Evolutionary conservation across 2,113 vertebrate species (phyloP).

Genomic region (Furnarius figulus): DNA sequence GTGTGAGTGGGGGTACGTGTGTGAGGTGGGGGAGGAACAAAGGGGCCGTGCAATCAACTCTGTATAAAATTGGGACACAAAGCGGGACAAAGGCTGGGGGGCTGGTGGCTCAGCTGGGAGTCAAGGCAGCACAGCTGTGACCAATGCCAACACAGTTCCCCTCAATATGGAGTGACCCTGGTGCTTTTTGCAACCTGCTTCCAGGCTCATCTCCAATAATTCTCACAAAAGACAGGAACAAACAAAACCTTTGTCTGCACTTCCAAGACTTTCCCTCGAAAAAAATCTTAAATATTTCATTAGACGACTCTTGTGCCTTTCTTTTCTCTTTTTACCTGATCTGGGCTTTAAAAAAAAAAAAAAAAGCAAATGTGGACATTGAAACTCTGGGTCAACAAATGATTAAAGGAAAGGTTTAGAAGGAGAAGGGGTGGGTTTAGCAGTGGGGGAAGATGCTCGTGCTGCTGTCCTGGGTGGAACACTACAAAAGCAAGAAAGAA

Average conservation of each 20-base stretch:
- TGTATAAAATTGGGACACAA: conserved; percentile 87
- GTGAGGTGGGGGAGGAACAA: conserved; percentile 75
- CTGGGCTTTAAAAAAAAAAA: neutral
- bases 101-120: conserved; percentile 85
- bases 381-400: conserved; percentile 72
- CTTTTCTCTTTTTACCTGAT: conserved; percentile 9
- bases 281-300: conserved; percentile 91
- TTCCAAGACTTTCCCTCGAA: conserved; percentile 76
- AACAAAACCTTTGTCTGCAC: conserved; percentile 80
- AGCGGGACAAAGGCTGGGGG: conserved; percentile 82
- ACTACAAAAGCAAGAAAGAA: neutral
- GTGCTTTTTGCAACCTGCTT: conserved; percentile 77
- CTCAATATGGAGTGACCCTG: conserved; percentile 87
- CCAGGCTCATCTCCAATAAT: conserved; percentile 77
- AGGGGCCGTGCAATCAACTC: conserved; percentile 83
- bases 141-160: conserved; percentile 81
- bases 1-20: conserved; percentile 3
- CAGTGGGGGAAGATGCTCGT: neutral
- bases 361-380: neutral
- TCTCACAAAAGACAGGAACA: conserved; percentile 75
- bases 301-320: conserved; percentile 69
- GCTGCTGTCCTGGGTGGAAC: neutral
- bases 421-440: neutral
- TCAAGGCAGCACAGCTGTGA: conserved; percentile 86
- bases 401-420: conserved; percentile 61